Evolutionary conservation across 2,888 invertebrate species (phyloP).

Genomic region (Gandaritis pyraliata): DNA sequence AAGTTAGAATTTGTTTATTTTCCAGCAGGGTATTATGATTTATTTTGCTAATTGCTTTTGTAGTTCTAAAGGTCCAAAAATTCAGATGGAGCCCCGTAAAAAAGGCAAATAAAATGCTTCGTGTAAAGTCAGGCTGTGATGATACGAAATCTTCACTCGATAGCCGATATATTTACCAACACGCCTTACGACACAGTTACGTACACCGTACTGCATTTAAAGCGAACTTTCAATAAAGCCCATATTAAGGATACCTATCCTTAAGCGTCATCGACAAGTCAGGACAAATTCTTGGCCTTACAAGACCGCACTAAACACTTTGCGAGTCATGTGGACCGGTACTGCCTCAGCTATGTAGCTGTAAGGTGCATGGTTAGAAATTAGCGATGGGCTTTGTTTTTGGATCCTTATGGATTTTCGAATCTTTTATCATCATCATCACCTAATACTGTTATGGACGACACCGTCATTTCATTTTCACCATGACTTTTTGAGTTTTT

Average conservation of each 20-base stretch:
- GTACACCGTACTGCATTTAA: slow-evolving; percentile 25
- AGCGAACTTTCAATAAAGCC: slow-evolving; percentile 31
- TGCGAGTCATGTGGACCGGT: slow-evolving; percentile 9
- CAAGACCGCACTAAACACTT: slow-evolving; percentile 18
- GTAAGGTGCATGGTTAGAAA: slow-evolving; percentile 1
- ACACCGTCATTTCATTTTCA: too few relatives aligned
- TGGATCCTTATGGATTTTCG: too few relatives aligned
- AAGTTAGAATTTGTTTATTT: too few relatives aligned
- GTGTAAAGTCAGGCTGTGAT: too few relatives aligned
- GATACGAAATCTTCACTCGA: slow-evolving; percentile 1
- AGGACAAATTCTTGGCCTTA: slow-evolving; percentile 27
- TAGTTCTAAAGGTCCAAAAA: too few relatives aligned
- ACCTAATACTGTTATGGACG: too few relatives aligned
- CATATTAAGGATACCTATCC: slow-evolving; percentile 15
- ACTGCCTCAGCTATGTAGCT: slow-evolving; percentile 11
- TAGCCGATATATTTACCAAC: neutral
- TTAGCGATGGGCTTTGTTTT: slow-evolving; percentile 5
- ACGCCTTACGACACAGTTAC: slow-evolving; percentile 13
- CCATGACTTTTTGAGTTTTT: too few relatives aligned
- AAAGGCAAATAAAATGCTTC: too few relatives aligned
- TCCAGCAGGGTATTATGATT: too few relatives aligned
- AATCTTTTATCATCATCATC: too few relatives aligned
- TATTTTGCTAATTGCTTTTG: too few relatives aligned
- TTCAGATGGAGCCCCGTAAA: too few relatives aligned
- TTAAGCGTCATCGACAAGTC: slow-evolving; percentile 16